Evolutionary conservation across 2,113 vertebrate species (phyloP).

Genomic region (Myocastor coypus): DNA sequence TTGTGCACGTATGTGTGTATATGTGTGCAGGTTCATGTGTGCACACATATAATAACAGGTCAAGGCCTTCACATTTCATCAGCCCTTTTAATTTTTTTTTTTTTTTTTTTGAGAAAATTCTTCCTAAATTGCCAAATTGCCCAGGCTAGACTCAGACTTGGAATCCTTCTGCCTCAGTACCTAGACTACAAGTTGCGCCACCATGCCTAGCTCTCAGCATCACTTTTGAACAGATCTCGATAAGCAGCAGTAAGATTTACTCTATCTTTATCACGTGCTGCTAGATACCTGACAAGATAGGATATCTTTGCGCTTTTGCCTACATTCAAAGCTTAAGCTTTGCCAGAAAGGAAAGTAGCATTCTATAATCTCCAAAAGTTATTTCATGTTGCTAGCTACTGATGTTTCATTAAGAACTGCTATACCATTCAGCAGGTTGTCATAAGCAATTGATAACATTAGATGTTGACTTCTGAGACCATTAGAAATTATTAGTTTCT

Average conservation of each 20-base stretch:
- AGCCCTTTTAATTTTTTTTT: not conserved
- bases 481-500: not conserved
- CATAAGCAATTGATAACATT: not conserved
- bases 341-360: not conserved
- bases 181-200: not conserved
- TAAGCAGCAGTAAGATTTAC: not conserved
- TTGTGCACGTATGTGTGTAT: not conserved
- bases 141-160: not conserved
- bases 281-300: not conserved
- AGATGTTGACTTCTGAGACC: not conserved
- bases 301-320: not conserved
- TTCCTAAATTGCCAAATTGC: not conserved
- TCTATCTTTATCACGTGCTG: not conserved
- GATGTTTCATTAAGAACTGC: not conserved
- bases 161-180: not conserved
- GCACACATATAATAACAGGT: not conserved
- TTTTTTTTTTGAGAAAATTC: not conserved
- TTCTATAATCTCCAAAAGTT: not conserved
- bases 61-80: not conserved
- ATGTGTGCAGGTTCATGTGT: not conserved
- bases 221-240: not conserved
- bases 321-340: constrained; percentile 13
- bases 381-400: not conserved
- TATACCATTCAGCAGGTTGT: not conserved
- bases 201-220: not conserved